Evolutionary conservation across 2,113 vertebrate species (phyloP).

Genomic region (Epinephelus fuscoguttatus): DNA sequence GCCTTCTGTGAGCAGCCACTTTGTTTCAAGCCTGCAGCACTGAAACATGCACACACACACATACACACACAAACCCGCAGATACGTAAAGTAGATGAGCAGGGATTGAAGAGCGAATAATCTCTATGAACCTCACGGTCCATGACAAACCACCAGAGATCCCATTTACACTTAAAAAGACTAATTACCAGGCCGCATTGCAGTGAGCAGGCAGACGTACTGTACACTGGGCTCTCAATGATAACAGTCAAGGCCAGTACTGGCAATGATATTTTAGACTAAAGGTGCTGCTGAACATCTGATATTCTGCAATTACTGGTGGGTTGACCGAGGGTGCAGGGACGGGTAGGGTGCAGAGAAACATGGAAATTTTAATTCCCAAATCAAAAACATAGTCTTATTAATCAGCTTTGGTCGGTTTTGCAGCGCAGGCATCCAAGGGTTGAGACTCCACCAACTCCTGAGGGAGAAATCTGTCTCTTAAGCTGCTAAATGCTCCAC

Average conservation of each 20-base stretch:
- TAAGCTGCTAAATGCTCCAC: too few relatives aligned
- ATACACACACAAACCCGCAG: not conserved
- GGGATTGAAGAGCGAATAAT: constrained; percentile 39
- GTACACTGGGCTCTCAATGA: constrained; percentile 9
- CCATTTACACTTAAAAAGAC: constrained; percentile 66
- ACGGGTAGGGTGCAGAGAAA: not conserved
- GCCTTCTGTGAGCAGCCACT: constrained; percentile 49
- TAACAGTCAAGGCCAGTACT: not conserved
- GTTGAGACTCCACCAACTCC: not conserved
- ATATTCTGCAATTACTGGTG: constrained; percentile 1
- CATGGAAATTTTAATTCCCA: not conserved
- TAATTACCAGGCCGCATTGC: constrained; percentile 51
- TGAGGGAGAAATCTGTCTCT: too few relatives aligned
- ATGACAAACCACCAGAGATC: constrained; percentile 62
- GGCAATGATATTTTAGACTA: not conserved
- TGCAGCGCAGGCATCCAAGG: not conserved
- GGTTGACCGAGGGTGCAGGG: not conserved
- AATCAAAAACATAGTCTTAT: not conserved
- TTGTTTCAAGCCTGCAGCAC: constrained; percentile 50
- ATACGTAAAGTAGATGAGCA: constrained; percentile 31
- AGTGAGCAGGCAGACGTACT: constrained; percentile 16
- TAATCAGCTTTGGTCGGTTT: not conserved
- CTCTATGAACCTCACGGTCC: constrained; percentile 46
- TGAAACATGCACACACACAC: not conserved
- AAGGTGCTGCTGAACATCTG: constrained; percentile 9